Conservation (phyloP, 2,888 invertebrate genomes). For the Drosophila borealis region DNA sequence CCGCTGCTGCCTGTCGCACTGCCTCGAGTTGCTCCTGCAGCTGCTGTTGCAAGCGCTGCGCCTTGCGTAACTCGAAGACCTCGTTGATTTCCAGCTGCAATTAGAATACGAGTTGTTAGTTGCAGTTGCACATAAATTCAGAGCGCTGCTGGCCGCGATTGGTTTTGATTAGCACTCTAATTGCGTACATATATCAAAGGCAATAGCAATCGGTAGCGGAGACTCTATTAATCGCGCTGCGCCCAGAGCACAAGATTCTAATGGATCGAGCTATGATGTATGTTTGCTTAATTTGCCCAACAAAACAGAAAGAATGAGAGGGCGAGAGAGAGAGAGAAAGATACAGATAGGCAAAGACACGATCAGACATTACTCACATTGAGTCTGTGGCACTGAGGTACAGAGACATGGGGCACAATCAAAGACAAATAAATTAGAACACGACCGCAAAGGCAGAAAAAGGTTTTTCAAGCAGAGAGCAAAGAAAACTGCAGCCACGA, state of each 20-base stretch:
- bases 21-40: constrained; percentile 56
- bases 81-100: constrained; percentile 85
- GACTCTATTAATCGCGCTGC: constrained; percentile 41
- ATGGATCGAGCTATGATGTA: constrained; percentile 69
- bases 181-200: constrained; percentile 72
- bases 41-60: constrained; percentile 73
- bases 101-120: constrained; percentile 58
- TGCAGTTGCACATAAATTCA: constrained; percentile 54
- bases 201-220: constrained; percentile 43
- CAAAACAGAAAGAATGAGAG: constrained; percentile 10
- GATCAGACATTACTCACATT: constrained; percentile 52
- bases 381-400: constrained; percentile 1
- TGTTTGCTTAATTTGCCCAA: constrained; percentile 67
- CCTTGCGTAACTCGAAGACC: constrained; percentile 84
- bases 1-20: constrained; percentile 41
- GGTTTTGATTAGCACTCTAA: constrained; percentile 72
- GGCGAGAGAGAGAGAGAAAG: neutral
- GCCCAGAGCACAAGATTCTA: constrained; percentile 60
- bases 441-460: constrained; percentile 67
- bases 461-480: constrained; percentile 42
- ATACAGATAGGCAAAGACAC: constrained; percentile 49
- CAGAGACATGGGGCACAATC: constrained; percentile 73
- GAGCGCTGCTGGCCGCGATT: constrained; percentile 40
- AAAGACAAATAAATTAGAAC: constrained; percentile 80
- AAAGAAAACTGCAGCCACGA: constrained; percentile 66